Base-by-base conservation (phyloP, 2,113 vertebrate genomes). In the Osmerus eperlanus region DNA sequence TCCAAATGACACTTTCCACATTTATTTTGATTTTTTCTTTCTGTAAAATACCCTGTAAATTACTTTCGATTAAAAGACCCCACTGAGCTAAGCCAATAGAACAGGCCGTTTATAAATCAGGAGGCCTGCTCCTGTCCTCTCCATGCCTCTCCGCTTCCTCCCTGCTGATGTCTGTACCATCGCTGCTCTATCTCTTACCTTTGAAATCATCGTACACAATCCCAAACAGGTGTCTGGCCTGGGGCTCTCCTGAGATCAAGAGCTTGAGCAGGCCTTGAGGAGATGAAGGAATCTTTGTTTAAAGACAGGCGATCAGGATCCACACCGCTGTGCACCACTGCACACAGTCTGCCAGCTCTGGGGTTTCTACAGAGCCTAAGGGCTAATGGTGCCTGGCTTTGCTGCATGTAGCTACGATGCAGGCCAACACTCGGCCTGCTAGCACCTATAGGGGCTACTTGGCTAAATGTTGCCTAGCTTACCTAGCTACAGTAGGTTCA, bases 201-300 rank as follows among this genome's bases (percentile, higher is more conserved):
- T 89, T 91, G 71, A 94, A 96, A 0, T 84, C 89, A 80, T 93
- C 90, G 71, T 92, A 86, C 75, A 94, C 89, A 85, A 95, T 89
- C 85, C 93, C 91, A 61, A 93, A 91, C 84, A 92, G 87, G 82
- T 92, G 87, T 85, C 85, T 88, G 70, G 91, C 88, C 86, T 93
- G 94, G 66, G 93, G 91, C 89, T 91, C 90, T 92, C 93, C 91
- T 87, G 93, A 92, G 84, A 85, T 92, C 87, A 95, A 92, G 84
- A 90, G 89, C 91, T 92, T 91, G 87, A 94, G 88, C 82, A 87
- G 86, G 47, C 92, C 95, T 97, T 92, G 53, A 69, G 68, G 74
- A 85, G 65, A 86, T 73, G 75, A 88, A 88, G 79, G 77, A 79
- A 75, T 85, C 75, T 75, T 67, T 70, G 64, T 84, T 87, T 83